Conservation (phyloP, 2,113 vertebrate species). For the Casuarius casuarius region DNA sequence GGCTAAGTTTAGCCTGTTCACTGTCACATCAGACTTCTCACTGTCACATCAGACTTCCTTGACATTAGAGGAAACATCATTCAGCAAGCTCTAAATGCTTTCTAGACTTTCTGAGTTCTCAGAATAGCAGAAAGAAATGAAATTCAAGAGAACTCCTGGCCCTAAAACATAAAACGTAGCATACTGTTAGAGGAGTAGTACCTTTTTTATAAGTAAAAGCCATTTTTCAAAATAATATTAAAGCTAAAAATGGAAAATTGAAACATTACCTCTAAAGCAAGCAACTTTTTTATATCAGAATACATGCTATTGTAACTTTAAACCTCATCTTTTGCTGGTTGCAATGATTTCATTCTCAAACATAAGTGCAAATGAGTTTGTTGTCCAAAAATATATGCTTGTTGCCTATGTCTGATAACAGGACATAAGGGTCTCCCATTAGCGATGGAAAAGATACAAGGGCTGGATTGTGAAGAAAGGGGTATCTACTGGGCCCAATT, state of each 20-base stretch:
- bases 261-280: not conserved
- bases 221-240: not conserved
- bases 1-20: not conserved
- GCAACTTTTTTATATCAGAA: not conserved
- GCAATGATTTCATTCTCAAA: not conserved
- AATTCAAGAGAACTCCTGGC: not conserved
- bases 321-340: not conserved
- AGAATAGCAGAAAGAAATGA: not conserved
- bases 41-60: not conserved
- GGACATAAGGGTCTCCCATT: not conserved
- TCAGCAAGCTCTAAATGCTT: not conserved
- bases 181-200: not conserved
- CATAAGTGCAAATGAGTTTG: not conserved
- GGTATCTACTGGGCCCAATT: not conserved
- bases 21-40: not conserved
- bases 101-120: not conserved
- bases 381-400: not conserved
- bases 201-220: not conserved
- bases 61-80: not conserved
- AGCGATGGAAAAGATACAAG: not conserved
- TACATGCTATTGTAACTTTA: not conserved
- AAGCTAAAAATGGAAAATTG: not conserved
- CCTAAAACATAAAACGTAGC: not conserved
- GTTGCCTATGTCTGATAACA: not conserved
- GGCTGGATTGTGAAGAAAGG: not conserved